Conservation (phyloP, 2,888 invertebrate genomes). For the Kryphioiulus occultus region DNA sequence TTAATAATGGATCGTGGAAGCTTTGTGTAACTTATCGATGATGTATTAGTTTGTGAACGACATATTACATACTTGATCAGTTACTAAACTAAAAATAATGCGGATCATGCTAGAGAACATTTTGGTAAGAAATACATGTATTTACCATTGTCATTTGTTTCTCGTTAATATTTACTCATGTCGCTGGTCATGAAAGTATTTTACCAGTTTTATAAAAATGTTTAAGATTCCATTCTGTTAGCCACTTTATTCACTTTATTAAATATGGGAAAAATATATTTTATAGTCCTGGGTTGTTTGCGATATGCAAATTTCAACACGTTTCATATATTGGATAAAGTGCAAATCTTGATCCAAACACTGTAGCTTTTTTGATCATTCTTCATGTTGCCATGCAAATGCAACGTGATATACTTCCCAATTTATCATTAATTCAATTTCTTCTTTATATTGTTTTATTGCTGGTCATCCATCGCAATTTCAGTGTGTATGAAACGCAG, state of each 20-base stretch:
- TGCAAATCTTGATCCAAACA: not conserved
- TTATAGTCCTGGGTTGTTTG: not conserved
- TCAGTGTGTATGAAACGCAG: not conserved
- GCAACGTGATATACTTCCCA: not conserved
- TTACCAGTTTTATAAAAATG: not conserved
- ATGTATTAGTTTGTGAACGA: too few relatives aligned
- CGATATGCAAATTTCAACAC: not conserved
- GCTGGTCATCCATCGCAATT: not conserved
- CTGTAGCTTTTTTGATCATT: not conserved
- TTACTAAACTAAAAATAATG: too few relatives aligned
- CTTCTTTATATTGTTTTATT: conserved; percentile 7
- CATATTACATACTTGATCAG: too few relatives aligned
- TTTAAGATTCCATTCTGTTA: not conserved
- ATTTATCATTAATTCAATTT: conserved; percentile 33
- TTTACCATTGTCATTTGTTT: too few relatives aligned
- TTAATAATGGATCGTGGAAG: too few relatives aligned
- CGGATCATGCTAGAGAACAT: too few relatives aligned
- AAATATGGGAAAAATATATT: not conserved
- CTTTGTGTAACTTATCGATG: too few relatives aligned
- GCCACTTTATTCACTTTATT: too few relatives aligned
- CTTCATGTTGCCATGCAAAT: not conserved
- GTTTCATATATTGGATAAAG: not conserved
- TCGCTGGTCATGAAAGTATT: not conserved
- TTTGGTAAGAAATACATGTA: too few relatives aligned
- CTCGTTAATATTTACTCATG: too few relatives aligned